Conservation (phyloP, 2,797 vertebrate genomes). For the Kryptopterus vitreolus region DNA sequence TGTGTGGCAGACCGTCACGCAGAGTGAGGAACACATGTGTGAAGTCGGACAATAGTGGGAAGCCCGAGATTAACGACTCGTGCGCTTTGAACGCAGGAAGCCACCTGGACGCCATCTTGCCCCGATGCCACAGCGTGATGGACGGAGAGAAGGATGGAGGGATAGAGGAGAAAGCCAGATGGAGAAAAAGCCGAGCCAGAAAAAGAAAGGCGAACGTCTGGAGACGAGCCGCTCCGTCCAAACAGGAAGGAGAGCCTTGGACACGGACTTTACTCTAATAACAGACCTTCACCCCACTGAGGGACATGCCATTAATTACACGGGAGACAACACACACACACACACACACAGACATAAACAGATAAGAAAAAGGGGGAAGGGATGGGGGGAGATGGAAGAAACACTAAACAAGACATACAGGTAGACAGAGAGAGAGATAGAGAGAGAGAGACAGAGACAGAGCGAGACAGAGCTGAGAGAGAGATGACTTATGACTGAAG, state of each 20-base stretch:
- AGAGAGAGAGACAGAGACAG: slow-evolving; percentile 40
- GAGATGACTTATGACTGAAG: too few relatives aligned
- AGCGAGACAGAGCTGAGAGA: too few relatives aligned
- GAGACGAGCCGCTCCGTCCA: slow-evolving; percentile 11
- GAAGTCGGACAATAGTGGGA: slow-evolving; percentile 45
- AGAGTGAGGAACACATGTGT: slow-evolving; percentile 57
- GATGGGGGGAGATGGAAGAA: background rate
- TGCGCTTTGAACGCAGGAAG: slow-evolving; percentile 48
- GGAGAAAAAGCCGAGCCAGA: background rate
- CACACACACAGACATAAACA: background rate
- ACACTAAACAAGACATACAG: too few relatives aligned
- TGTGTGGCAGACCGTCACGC: slow-evolving; percentile 19
- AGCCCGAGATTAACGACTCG: slow-evolving; percentile 37
- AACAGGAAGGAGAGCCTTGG: slow-evolving; percentile 22
- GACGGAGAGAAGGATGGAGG: background rate
- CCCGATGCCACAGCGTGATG: background rate
- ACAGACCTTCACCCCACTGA: background rate
- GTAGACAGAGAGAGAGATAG: slow-evolving; percentile 45
- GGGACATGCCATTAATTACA: background rate
- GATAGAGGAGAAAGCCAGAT: slow-evolving; percentile 11
- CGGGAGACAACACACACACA: background rate
- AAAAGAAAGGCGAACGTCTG: too few relatives aligned
- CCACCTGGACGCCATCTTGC: slow-evolving; percentile 38
- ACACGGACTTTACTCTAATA: slow-evolving; percentile 10
- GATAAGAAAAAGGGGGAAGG: background rate